Evolutionary conservation across 2,113 vertebrate species (phyloP), one percentile per base, ranked within the genome.

Genomic region (Ctenomys sociabilis): DNA sequence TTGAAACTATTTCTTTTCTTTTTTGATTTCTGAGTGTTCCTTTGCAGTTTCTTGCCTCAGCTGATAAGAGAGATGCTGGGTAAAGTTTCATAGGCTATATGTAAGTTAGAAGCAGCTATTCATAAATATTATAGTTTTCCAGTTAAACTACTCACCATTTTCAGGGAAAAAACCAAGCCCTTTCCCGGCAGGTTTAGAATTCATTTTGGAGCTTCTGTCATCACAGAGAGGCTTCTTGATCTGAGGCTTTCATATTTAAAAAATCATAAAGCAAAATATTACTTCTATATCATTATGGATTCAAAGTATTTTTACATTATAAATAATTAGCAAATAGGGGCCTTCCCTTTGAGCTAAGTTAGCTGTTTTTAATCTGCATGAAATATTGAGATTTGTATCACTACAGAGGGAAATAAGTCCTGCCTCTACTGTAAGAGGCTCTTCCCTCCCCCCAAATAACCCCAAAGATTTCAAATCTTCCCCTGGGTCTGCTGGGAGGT

Each of bases 141-240:
- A n/a, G 19, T 22, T 68, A 35, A 66, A 82, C 61, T 77, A 97
- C 98, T 98, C 88, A 98, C 98, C 96, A 7, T 57, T 80, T 0
- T 89, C 87, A 93, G 91, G 72, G 96, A 72, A 77, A 52, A 13
- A 35, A 66, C 89, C 19, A 6, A 85, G 40, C 0, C 9, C 49
- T 96, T 84, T 96, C 32, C 84, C 96, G 78, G 30, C 1, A 70
- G 94, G 45, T 54, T 75, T 90, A 0, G 8, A 81, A 32, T 91
- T 85, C 70, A 97, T 68, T 68, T 81, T 98, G 96, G 95, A 95
- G 68, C 77, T 84, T 92, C 68, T 91, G 10, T 97, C 97, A 72
- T 98, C 97, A 95, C 68, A 97, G 94, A 95, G 2, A 17, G 94
- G 97, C 61, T 97, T 93, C 91, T 88, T 97, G 64, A 52, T 75